Percentiles rank a stretch among this genome's conserved stretches.
Conservation (phyloP, 2,888 invertebrate species). For the Drosophila suboccidentalis region DNA sequence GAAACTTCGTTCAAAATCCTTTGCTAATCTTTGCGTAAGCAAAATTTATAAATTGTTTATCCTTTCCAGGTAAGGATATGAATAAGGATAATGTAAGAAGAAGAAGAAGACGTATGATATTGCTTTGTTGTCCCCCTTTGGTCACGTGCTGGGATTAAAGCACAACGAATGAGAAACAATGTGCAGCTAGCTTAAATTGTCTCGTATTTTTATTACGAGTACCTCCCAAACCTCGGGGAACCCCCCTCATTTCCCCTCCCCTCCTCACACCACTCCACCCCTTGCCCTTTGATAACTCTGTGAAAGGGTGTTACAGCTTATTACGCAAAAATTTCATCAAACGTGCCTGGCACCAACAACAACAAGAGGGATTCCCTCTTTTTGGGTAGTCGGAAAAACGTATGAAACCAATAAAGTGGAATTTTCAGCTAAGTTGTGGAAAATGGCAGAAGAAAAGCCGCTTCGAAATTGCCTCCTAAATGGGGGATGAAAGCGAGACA, state of each 20-base stretch:
- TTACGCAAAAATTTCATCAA: conserved; percentile 41
- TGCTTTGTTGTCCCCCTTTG: conserved; percentile 7
- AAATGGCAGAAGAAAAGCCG: conserved; percentile 8
- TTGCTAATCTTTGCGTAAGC: conserved; percentile 60
- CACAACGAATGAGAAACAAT: conserved; percentile 32
- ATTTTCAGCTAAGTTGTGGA: conserved; percentile 39
- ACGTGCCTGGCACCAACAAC: conserved; percentile 9
- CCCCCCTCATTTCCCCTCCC: conserved; percentile 1
- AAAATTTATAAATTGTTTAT: conserved; percentile 68
- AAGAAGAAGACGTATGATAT: conserved; percentile 13
- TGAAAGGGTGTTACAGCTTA: conserved; percentile 52
- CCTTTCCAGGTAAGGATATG: conserved; percentile 13
- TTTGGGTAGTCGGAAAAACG: conserved; percentile 41
- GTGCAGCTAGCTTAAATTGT: conserved; percentile 62
- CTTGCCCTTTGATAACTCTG: conserved; percentile 2
- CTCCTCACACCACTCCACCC: not conserved
- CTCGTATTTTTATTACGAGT: conserved; percentile 63
- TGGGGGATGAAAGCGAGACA: not conserved
- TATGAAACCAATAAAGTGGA: conserved; percentile 58
- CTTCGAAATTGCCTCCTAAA: conserved; percentile 1
- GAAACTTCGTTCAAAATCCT: conserved; percentile 56
- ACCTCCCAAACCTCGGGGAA: conserved; percentile 10
- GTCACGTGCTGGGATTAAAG: conserved; percentile 54
- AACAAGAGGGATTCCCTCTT: conserved; percentile 11
- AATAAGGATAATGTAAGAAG: not conserved